Base-by-base conservation (phyloP, 2,888 invertebrate genomes). In the Minunthozetes semirufus region DNA sequence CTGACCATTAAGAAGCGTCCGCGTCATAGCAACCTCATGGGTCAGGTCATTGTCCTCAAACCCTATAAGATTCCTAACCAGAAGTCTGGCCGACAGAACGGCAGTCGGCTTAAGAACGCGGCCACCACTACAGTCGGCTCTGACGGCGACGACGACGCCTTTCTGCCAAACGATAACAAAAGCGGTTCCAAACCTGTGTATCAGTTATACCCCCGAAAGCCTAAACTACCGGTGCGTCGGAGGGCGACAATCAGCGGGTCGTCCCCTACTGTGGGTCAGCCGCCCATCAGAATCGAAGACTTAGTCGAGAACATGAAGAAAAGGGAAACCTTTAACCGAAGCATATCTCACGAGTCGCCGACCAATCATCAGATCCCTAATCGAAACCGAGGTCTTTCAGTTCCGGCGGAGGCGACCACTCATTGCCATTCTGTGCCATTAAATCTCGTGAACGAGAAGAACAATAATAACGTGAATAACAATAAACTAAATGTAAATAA, bases 191-290 rank as follows among this genome's bases (percentile, higher is more conserved):
- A 68, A n/a, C 73, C 73, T 27, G 73, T 73, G 6, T 73, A 73
- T 42, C 38, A 33, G 61, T 42, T 61, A n/a, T 73, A 68, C 22
- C 68, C 61, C 1, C 61, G 73, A 1, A 73, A 59, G 22, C 73
- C 56, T 13, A 73, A 61, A 42, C 73, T 46, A 2, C 73, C 56
- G 59, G 73, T 73, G 46, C 33, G 73, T 27, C 87, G 94, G 15
- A 86, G 95, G 22, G 93, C 94, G 79, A 92, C 94, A 0, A 91
- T 95, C 78, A 90, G 93, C 80, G 93, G 95, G 19, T 90, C 88
- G 75, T 88, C 88, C 78, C 89, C 90, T n/a, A 86, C 86, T 17
- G 85, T 86, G 78, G 86, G 86, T 80, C 83, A 87, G 42, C 87
- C 89, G 75, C 86, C 79, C 76, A 86, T 88, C 79, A 86, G 88